These are phyloP conservation scores for Torymus auratus DNA, from an alignment of 2,888 invertebrate species.

Conservation along the genomic window DNA sequence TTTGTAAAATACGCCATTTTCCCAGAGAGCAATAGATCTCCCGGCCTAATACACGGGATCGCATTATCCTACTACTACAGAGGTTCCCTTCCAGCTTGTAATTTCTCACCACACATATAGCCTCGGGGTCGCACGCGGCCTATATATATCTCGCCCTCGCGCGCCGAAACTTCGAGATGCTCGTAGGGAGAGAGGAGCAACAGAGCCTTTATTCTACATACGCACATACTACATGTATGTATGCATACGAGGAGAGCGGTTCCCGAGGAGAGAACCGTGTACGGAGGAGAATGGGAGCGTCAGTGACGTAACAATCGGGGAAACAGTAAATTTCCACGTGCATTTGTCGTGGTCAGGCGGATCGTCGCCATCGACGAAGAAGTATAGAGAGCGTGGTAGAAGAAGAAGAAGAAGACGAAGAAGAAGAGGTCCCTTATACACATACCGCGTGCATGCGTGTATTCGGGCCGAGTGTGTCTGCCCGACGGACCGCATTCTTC, in stretches of 20 bases:
- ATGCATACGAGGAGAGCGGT: too few species aligned
- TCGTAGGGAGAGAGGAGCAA: too few species aligned
- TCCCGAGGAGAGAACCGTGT: not conserved
- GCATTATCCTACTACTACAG: slow-evolving; percentile 4
- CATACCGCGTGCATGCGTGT: too few species aligned
- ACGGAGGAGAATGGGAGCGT: slow-evolving; percentile 18
- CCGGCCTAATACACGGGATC: not conserved
- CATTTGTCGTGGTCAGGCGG: slow-evolving; percentile 67
- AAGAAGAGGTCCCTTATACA: slow-evolving; percentile 56
- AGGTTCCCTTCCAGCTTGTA: too few species aligned
- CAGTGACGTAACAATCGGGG: slow-evolving; percentile 67
- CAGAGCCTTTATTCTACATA: too few species aligned
- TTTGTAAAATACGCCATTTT: slow-evolving; percentile 34
- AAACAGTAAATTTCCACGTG: slow-evolving; percentile 70
- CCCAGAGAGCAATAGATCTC: slow-evolving; percentile 18
- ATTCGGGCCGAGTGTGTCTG: slow-evolving; percentile 43
- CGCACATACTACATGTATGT: too few species aligned
- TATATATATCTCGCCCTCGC: not conserved
- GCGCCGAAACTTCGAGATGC: not conserved
- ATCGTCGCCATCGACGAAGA: slow-evolving; percentile 37
- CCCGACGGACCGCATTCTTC: slow-evolving; percentile 77
- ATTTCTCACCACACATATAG: too few species aligned
- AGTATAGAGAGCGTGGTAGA: slow-evolving; percentile 41
- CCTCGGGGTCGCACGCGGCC: too few species aligned
- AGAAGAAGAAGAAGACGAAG: slow-evolving; percentile 43